Conservation (phyloP, 2,888 invertebrate genomes). For the Parelbella ahira region DNA sequence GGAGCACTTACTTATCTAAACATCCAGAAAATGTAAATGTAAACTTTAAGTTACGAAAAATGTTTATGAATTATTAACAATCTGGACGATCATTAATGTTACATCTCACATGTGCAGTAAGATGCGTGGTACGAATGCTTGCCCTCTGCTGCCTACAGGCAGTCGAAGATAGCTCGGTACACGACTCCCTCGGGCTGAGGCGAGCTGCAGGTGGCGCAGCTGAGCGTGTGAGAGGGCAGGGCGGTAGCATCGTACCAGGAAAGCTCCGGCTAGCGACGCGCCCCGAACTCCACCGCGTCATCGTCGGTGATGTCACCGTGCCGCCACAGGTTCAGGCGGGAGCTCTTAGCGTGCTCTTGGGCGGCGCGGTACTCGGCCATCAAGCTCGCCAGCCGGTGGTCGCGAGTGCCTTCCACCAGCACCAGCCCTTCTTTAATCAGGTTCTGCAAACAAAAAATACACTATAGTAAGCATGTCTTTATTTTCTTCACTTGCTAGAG, state of each 20-base stretch:
- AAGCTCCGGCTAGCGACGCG: constrained; percentile 60
- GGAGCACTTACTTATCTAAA: constrained; percentile 15
- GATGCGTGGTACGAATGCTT: constrained; percentile 21
- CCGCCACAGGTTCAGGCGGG: constrained; percentile 95
- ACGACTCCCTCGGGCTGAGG: constrained; percentile 45
- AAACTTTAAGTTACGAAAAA: constrained; percentile 11
- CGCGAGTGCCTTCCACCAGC: constrained; percentile 89
- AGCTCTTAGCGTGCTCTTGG: constrained; percentile 91
- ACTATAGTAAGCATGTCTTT: no score
- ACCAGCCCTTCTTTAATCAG: constrained; percentile 93
- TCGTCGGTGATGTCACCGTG: constrained; percentile 99
- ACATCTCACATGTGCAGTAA: constrained; percentile 1
- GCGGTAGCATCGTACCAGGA: constrained; percentile 35
- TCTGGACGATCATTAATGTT: background rate
- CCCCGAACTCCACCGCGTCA: constrained; percentile 84
- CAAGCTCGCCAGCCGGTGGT: constrained; percentile 89
- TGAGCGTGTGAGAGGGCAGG: constrained; percentile 35
- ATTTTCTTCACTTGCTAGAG: no score
- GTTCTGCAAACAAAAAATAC: constrained; percentile 65
- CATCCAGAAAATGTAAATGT: constrained; percentile 21
- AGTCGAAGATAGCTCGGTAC: constrained; percentile 45
- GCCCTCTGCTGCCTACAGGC: constrained; percentile 37
- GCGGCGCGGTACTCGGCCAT: constrained; percentile 91
- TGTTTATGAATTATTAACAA: no score
- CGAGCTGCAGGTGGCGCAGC: constrained; percentile 55